Evolutionary conservation across 2,888 invertebrate genomes (phyloP).

Genomic region (Nephrotoma guestfalica): DNA sequence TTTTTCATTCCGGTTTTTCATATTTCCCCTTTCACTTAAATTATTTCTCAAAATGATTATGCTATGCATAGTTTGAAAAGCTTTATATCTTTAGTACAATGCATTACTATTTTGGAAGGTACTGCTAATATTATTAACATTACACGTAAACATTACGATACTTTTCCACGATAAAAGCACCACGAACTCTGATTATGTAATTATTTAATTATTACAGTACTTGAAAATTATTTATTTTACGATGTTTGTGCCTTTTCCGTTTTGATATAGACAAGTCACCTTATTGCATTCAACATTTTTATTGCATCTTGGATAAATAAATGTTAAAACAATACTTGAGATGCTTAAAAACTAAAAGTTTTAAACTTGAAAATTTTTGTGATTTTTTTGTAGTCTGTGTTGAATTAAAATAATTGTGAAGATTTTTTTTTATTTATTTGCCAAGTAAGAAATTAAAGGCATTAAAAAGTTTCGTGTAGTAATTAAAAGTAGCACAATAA

Average conservation of each 20-base stretch:
- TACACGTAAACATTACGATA: too few relatives aligned
- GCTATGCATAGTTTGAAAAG: not conserved
- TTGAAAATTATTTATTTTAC: not conserved
- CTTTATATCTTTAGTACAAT: not conserved
- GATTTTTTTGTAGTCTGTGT: not conserved
- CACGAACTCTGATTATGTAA: not conserved
- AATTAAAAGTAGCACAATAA: not conserved
- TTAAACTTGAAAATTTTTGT: not conserved
- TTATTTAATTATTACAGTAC: not conserved
- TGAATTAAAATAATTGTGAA: not conserved
- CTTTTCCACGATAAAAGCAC: too few relatives aligned
- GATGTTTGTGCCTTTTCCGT: not conserved
- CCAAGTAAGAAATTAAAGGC: not conserved
- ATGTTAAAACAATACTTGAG: not conserved
- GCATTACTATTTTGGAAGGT: not conserved
- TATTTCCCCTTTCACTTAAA: not conserved
- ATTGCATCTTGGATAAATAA: not conserved
- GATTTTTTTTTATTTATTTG: not conserved
- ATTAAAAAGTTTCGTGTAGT: not conserved
- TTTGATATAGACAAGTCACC: not conserved
- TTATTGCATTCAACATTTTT: not conserved
- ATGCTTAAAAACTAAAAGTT: not conserved
- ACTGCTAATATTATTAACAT: too few relatives aligned
- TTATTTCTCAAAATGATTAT: not conserved
- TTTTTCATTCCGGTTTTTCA: not conserved